A percentile compares a stretch with the other conserved stretches of the same genome.
phyloP scores from a whole-genome alignment of 2,888 invertebrate genomes.

The Pharmacophagus antenor region DNA sequence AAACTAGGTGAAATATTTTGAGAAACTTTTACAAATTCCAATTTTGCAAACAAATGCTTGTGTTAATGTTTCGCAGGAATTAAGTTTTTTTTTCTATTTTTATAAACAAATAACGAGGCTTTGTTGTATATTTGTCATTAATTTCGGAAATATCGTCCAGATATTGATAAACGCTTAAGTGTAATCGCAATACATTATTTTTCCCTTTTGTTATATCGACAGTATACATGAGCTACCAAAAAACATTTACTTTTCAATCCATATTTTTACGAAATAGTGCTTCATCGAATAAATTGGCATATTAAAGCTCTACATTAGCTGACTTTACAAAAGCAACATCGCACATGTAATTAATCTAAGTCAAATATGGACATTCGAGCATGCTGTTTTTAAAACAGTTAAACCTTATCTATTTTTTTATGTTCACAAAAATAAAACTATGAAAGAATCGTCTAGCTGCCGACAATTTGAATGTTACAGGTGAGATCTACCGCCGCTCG shows the following conservation, averaged over 20 bases:
- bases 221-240: constrained; percentile 22
- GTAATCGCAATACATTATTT: background rate
- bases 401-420: background rate
- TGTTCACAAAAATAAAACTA: background rate
- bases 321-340: constrained; percentile 63
- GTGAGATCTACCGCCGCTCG: constrained; percentile 63
- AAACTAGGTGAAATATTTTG: background rate
- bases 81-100: too few relatives aligned
- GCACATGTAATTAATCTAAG: constrained; percentile 54
- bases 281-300: constrained; percentile 45
- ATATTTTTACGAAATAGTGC: constrained; percentile 9
- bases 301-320: constrained; percentile 57
- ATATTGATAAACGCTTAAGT: background rate
- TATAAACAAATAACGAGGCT: too few relatives aligned
- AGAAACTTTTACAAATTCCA: too few relatives aligned
- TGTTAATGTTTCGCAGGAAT: too few relatives aligned
- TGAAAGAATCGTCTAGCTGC: constrained; percentile 4
- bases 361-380: constrained; percentile 40
- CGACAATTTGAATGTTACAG: constrained; percentile 21
- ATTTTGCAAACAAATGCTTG: too few relatives aligned
- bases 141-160: too few relatives aligned
- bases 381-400: constrained; percentile 38
- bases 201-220: background rate
- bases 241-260: constrained; percentile 22
- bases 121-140: too few relatives aligned